Evolutionary conservation across 2,888 invertebrate species (phyloP).

Genomic region (Cyclophora albipunctata): DNA sequence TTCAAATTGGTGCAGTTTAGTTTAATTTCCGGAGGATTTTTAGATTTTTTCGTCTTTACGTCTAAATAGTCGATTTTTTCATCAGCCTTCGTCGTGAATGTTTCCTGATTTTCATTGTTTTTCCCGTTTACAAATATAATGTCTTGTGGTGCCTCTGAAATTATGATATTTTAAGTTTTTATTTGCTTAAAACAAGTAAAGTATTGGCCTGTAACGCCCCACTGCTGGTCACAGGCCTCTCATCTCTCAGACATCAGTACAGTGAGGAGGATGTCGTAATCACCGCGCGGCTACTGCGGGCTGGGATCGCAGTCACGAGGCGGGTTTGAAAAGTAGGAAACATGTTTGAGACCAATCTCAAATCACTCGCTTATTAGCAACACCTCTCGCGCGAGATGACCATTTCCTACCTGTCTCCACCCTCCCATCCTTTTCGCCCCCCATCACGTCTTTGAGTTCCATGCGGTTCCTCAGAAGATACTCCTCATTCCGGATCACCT

Average conservation of each 20-base stretch:
- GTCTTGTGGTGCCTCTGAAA: conserved; percentile 36
- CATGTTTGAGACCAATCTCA: too few species aligned
- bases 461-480: conserved; percentile 13
- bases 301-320: too few species aligned
- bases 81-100: neutral
- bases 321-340: too few species aligned
- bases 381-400: too few species aligned
- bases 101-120: conserved; percentile 30
- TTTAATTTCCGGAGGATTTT: neutral
- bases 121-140: conserved; percentile 45
- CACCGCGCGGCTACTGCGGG: too few species aligned
- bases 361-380: too few species aligned
- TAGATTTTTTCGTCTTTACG: neutral
- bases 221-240: too few species aligned
- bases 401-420: conserved; percentile 30
- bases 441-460: conserved; percentile 22
- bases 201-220: too few species aligned
- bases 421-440: conserved; percentile 11
- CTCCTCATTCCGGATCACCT: conserved; percentile 15
- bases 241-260: too few species aligned
- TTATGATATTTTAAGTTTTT: neutral
- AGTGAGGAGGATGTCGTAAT: too few species aligned
- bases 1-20: conserved; percentile 40
- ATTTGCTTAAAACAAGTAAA: too few species aligned
- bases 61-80: neutral